Conservation (phyloP, 2,888 invertebrate genomes). For the Cyaniris semiargus region DNA sequence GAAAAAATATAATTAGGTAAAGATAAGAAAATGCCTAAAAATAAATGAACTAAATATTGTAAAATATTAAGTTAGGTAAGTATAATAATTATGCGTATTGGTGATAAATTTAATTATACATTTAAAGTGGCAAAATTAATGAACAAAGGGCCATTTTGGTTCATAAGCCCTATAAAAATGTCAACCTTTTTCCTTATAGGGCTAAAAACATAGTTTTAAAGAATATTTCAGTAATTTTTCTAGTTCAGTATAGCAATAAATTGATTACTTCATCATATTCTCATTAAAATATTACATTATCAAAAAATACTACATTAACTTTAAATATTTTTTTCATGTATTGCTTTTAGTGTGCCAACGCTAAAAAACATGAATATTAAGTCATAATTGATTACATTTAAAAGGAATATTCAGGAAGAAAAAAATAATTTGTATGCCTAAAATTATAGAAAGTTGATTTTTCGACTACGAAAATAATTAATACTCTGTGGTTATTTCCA, state of each 20-base stretch:
- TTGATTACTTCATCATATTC: slow-evolving; percentile 6
- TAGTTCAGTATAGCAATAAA: not conserved
- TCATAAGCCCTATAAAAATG: not conserved
- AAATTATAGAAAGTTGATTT: not conserved
- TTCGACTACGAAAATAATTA: slow-evolving; percentile 1
- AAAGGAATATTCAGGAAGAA: not conserved
- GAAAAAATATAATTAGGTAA: not conserved
- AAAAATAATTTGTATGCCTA: not conserved
- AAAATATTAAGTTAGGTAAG: not conserved
- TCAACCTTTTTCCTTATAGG: not conserved
- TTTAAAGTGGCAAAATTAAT: not conserved
- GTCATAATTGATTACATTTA: not conserved
- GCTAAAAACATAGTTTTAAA: not conserved
- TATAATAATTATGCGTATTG: not conserved
- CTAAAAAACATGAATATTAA: not conserved
- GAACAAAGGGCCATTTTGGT: not conserved
- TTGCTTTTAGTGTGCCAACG: slow-evolving; percentile 15
- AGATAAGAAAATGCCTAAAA: not conserved
- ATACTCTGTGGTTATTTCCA: slow-evolving; percentile 24
- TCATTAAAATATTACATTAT: slow-evolving; percentile 6
- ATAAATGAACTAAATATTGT: slow-evolving; percentile 3
- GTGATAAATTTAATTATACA: not conserved
- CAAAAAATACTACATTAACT: slow-evolving; percentile 23
- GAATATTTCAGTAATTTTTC: not conserved
- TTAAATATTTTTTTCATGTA: not conserved